Conservation (phyloP, 2,113 vertebrate species). For the Pseudonaja textilis region DNA sequence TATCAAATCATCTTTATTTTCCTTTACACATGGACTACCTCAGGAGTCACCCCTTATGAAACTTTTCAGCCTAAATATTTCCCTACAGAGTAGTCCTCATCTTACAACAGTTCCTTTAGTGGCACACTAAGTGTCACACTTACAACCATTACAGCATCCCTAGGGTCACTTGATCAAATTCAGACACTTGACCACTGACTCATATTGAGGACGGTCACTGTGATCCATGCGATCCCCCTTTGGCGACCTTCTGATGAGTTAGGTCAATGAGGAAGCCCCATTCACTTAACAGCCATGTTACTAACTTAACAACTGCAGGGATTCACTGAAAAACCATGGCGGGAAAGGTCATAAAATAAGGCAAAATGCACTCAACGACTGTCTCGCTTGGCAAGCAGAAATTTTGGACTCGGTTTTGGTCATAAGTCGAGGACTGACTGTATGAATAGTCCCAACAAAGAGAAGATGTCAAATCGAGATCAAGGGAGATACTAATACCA, state of each 20-base stretch:
- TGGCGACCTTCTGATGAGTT: background rate
- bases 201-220: background rate
- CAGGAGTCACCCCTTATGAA: background rate
- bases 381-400: background rate
- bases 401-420: background rate
- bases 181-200: background rate
- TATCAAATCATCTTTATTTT: background rate
- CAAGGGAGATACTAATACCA: too few species aligned
- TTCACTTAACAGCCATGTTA: background rate
- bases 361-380: background rate
- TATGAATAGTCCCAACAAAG: background rate
- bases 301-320: background rate
- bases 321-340: background rate
- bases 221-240: background rate
- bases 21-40: too few species aligned
- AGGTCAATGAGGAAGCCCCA: background rate
- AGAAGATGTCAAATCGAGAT: background rate
- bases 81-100: too few species aligned
- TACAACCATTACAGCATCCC: too few species aligned
- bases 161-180: background rate
- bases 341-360: background rate
- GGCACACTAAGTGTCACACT: too few species aligned
- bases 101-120: too few species aligned
- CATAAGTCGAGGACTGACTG: background rate
- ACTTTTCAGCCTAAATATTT: background rate